Conservation (phyloP, 2,113 vertebrate species). For the Lathamus discolor region DNA sequence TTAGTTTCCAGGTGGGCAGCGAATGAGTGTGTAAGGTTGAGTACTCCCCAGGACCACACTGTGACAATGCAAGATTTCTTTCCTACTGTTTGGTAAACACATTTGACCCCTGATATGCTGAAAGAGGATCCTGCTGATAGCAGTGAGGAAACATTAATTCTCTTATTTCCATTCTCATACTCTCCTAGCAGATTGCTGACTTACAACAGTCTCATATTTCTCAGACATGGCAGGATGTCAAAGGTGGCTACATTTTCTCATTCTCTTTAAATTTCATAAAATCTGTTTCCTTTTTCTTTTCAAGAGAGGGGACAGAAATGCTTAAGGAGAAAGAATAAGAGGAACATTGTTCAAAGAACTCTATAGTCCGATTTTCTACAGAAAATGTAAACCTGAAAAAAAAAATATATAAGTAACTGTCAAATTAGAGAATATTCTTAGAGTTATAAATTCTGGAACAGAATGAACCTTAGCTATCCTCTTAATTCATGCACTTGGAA, state of each 20-base stretch:
- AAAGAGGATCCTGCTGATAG: slow-evolving; percentile 13
- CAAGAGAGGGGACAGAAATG: slow-evolving; percentile 1
- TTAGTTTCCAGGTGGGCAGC: neutral
- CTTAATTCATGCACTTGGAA: neutral
- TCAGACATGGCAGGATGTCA: neutral
- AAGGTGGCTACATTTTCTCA: slow-evolving; percentile 13
- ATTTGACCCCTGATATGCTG: slow-evolving; percentile 21
- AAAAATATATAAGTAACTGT: neutral
- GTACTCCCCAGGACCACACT: neutral
- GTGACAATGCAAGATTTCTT: neutral
- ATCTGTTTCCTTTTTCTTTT: slow-evolving; percentile 12
- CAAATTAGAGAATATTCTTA: neutral
- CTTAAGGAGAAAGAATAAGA: neutral
- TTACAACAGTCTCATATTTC: neutral
- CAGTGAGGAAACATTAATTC: neutral
- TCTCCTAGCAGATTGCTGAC: slow-evolving; percentile 16
- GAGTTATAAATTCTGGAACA: neutral
- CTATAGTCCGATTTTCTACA: neutral
- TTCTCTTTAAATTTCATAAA: slow-evolving; percentile 7
- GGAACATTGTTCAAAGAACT: neutral
- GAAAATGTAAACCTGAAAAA: slow-evolving; percentile 2
- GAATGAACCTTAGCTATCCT: neutral
- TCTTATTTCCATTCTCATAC: neutral
- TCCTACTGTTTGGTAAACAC: slow-evolving; percentile 11
- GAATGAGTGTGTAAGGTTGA: slow-evolving; percentile 4